phyloP scores from a whole-genome alignment of 2,113 vertebrate species.

The Chloebia gouldiae region DNA sequence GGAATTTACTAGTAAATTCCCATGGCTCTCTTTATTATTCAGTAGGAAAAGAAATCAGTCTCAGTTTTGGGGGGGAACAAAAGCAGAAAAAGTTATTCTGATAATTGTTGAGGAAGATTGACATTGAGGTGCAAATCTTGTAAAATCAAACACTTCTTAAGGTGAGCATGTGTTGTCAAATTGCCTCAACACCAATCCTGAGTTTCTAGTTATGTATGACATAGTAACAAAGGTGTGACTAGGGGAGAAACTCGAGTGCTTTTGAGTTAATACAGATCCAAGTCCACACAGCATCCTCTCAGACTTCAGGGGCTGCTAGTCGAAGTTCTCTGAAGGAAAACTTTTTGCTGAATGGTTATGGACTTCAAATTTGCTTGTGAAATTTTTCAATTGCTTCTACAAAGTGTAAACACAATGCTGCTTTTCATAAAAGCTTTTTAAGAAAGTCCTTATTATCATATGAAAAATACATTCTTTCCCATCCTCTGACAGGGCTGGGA shows the following conservation, averaged over 20 bases:
- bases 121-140: neutral
- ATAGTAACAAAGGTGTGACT: neutral
- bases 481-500: neutral
- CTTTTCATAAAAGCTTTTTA: slow-evolving; percentile 2
- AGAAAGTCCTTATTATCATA: neutral
- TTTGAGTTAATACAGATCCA: neutral
- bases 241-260: neutral
- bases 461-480: neutral
- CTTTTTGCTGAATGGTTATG: neutral
- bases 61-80: neutral
- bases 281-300: neutral
- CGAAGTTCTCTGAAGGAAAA: neutral
- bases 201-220: neutral
- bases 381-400: neutral
- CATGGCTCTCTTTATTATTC: neutral
- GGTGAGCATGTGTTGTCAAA: neutral
- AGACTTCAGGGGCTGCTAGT: neutral
- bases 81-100: neutral
- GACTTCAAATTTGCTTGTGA: neutral
- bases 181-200: neutral
- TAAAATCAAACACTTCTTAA: neutral
- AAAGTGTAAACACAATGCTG: neutral
- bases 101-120: neutral
- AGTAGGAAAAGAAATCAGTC: neutral
- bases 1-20: neutral